A percentile compares a stretch with the other conserved stretches of the same genome.
phyloP scores from a whole-genome alignment of 1,140 invertebrate species.

The Trachymyrmex cornetzi region DNA sequence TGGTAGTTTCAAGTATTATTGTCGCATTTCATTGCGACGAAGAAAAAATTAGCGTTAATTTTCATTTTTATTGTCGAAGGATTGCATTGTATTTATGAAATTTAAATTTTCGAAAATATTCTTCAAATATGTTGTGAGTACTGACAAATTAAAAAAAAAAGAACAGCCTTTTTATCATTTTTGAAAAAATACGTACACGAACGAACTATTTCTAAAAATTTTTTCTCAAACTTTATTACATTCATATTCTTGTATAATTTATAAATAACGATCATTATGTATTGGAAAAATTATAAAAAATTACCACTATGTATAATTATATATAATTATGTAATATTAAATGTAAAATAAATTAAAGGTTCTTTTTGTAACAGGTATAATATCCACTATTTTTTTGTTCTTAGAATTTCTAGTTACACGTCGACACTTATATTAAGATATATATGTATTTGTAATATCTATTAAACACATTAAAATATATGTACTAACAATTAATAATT shows the following conservation, averaged over 20 bases:
- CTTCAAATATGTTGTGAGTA: too few relatives aligned
- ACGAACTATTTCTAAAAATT: background rate
- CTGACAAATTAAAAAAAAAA: too few relatives aligned
- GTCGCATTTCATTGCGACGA: background rate
- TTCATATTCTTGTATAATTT: background rate
- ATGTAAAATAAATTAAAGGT: constrained; percentile 27
- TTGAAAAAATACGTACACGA: background rate
- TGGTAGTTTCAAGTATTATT: background rate
- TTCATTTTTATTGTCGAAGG: background rate
- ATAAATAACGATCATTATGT: background rate
- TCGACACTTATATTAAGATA: background rate
- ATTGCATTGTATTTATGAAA: background rate
- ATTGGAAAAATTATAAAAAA: too few relatives aligned
- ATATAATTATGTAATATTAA: constrained; percentile 12
- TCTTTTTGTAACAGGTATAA: background rate
- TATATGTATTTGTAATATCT: background rate
- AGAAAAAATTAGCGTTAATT: background rate
- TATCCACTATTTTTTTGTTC: background rate
- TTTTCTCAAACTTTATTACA: background rate
- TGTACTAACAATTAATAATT: background rate
- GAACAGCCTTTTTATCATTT: background rate
- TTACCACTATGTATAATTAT: background rate
- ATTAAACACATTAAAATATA: background rate
- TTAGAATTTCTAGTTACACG: background rate
- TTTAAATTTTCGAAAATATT: background rate